These are phyloP conservation scores for Calidris pugnax DNA, from an alignment of 2,113 vertebrate species.

Conservation along the genomic window DNA sequence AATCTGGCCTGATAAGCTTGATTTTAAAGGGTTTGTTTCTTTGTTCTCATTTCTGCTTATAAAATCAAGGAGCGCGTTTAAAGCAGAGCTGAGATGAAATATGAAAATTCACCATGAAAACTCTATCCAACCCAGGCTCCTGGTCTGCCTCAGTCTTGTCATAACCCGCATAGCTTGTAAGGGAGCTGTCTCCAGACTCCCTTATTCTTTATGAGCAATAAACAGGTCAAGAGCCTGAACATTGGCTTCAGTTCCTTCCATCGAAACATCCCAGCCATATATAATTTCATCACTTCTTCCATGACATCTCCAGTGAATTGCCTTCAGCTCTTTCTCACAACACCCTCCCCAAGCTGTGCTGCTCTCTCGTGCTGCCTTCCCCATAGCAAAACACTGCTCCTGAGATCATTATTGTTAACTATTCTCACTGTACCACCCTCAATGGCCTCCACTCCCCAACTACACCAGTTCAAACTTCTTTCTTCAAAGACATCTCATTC, in stretches of 20 bases:
- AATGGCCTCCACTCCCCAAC: background rate
- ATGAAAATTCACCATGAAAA: background rate
- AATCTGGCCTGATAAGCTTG: background rate
- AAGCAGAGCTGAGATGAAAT: background rate
- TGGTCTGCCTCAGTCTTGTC: background rate
- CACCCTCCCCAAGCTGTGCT: background rate
- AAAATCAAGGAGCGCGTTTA: background rate
- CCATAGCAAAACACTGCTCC: background rate
- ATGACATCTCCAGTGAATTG: background rate
- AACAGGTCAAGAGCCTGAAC: background rate
- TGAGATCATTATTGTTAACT: background rate
- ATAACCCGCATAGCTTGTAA: background rate
- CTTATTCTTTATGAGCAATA: background rate
- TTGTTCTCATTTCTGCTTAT: slow-evolving; percentile 2
- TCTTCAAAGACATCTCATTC: background rate
- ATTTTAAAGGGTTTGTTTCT: slow-evolving; percentile 15
- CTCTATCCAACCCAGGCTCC: background rate
- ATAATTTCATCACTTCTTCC: background rate
- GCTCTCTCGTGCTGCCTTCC: background rate
- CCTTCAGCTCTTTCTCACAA: background rate
- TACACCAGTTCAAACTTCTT: background rate
- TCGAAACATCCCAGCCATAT: background rate
- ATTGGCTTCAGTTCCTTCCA: background rate
- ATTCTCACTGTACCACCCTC: fast-evolving
- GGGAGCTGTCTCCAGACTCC: background rate